phyloP scores from a whole-genome alignment of 2,113 vertebrate species.

The Pygoscelis antarcticus region DNA sequence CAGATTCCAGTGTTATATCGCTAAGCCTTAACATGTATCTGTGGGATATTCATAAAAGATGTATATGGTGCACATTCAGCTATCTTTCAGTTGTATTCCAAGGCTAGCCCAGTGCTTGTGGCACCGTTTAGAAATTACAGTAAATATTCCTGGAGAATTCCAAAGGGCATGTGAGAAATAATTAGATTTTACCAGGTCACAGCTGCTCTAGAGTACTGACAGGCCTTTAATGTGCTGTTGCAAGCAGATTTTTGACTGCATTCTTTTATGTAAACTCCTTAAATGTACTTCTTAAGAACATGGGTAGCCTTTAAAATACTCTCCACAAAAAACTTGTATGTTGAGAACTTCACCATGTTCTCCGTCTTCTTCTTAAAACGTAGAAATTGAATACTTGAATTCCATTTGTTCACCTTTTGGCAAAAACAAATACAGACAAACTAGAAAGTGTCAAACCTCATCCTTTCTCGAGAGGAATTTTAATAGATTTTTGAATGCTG shows the following conservation, averaged over 20 bases:
- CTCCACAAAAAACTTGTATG: background rate
- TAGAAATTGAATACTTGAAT: background rate
- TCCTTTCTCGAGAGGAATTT: too few relatives aligned
- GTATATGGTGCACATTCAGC: conserved; percentile 44
- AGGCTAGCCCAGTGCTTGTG: conserved; percentile 63
- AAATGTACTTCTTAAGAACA: background rate
- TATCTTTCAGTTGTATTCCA: conserved; percentile 59
- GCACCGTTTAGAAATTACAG: conserved; percentile 58
- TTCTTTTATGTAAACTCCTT: conserved; percentile 42
- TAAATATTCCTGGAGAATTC: conserved; percentile 71
- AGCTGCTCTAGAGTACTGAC: conserved; percentile 66
- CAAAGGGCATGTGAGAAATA: conserved; percentile 67
- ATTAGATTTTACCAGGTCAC: conserved; percentile 75
- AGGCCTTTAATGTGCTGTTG: conserved; percentile 47
- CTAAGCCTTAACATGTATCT: conserved; percentile 27
- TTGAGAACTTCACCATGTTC: background rate
- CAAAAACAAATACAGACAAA: too few relatives aligned
- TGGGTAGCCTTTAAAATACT: background rate
- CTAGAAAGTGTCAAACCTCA: too few relatives aligned
- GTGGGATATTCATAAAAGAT: conserved; percentile 62
- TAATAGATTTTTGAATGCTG: too few relatives aligned
- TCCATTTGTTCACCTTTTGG: too few relatives aligned
- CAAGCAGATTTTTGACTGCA: conserved; percentile 54
- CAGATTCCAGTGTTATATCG: conserved; percentile 31
- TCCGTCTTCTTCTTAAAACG: background rate